Conservation (phyloP, 2,113 vertebrate species). For the Hyperopisus bebe region DNA sequence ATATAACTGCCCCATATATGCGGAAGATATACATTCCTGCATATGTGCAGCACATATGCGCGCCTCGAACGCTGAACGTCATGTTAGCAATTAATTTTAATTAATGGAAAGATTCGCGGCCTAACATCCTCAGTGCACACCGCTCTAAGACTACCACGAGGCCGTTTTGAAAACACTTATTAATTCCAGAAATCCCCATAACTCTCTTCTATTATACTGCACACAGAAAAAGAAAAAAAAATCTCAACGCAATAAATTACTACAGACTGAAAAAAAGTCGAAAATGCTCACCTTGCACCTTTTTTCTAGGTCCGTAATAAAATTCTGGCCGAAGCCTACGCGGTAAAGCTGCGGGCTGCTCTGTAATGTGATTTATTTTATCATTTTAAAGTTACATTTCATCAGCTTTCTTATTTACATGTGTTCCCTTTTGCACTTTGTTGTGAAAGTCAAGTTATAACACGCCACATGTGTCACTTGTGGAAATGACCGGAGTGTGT, state of each 20-base stretch:
- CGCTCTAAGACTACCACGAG: constrained; percentile 22
- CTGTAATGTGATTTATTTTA: constrained; percentile 27
- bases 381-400: constrained; percentile 35
- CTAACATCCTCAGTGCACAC: constrained; percentile 26
- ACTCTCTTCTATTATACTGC: constrained; percentile 30
- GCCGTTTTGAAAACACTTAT: constrained; percentile 25
- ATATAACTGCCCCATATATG: background rate
- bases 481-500: background rate
- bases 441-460: background rate
- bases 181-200: constrained; percentile 32
- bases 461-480: background rate
- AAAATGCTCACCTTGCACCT: constrained; percentile 30
- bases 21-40: constrained; percentile 2
- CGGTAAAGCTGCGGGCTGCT: constrained; percentile 20
- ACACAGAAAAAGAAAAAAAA: constrained; percentile 11
- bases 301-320: constrained; percentile 27
- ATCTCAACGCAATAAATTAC: constrained; percentile 24
- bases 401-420: constrained; percentile 9
- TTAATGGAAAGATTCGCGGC: constrained; percentile 37
- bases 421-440: background rate
- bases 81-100: constrained; percentile 46
- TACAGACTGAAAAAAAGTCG: constrained; percentile 14
- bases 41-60: constrained; percentile 41
- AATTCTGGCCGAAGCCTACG: background rate
- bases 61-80: constrained; percentile 16